phyloP scores from a whole-genome alignment of 1,140 invertebrate genomes.

The Drosophila bocki region DNA sequence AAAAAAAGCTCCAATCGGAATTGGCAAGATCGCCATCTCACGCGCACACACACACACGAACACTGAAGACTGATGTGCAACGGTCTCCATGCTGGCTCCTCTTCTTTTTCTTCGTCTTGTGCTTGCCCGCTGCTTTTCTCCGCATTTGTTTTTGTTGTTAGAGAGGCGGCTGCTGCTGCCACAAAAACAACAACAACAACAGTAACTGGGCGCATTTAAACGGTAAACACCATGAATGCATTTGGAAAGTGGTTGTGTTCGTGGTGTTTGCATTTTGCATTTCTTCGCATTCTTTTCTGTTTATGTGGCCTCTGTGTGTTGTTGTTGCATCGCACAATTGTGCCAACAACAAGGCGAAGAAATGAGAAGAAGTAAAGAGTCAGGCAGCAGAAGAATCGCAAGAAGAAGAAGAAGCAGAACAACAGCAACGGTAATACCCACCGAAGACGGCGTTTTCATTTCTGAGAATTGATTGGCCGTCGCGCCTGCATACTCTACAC shows the following conservation, averaged over 20 bases:
- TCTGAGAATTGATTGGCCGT: slow-evolving; percentile 82
- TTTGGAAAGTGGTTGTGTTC: slow-evolving; percentile 78
- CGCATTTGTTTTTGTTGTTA: slow-evolving; percentile 58
- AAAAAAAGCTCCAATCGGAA: slow-evolving; percentile 18
- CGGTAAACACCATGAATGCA: slow-evolving; percentile 82
- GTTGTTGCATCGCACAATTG: slow-evolving; percentile 65
- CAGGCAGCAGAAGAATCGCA: slow-evolving; percentile 25
- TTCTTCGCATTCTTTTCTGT: slow-evolving; percentile 83
- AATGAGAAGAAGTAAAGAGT: slow-evolving; percentile 30
- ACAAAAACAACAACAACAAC: slow-evolving; percentile 18
- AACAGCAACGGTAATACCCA: slow-evolving; percentile 55
- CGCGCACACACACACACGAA: slow-evolving; percentile 5
- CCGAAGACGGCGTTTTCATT: slow-evolving; percentile 80
- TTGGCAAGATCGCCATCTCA: slow-evolving; percentile 42
- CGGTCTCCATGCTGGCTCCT: slow-evolving; percentile 40
- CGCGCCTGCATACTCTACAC: slow-evolving; percentile 65
- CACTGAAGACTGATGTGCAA: slow-evolving; percentile 38
- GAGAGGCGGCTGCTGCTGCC: slow-evolving; percentile 34
- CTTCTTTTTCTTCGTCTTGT: slow-evolving; percentile 16
- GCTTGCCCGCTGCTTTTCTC: slow-evolving; percentile 64
- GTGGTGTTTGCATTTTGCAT: slow-evolving; percentile 82
- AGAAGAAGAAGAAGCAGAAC: slow-evolving; percentile 36
- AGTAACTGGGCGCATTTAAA: slow-evolving; percentile 79
- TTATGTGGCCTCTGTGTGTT: slow-evolving; percentile 51
- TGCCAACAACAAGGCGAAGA: slow-evolving; percentile 63